Evolutionary conservation across 53 echinoderm and acorn worm species (phyloP).

Genomic region (Glandiceps talaboti): DNA sequence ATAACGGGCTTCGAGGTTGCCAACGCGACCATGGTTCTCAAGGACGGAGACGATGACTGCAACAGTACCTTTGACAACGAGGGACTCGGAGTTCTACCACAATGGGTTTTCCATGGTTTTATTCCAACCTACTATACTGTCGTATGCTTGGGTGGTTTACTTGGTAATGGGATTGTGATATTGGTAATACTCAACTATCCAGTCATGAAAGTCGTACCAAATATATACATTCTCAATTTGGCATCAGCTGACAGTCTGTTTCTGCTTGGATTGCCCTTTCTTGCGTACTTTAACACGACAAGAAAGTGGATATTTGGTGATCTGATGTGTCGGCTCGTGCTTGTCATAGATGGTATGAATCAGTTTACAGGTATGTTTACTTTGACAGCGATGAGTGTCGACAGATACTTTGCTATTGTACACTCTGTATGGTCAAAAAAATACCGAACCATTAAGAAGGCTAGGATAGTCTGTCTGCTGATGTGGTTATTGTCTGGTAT

Average conservation of each 20-base stretch:
- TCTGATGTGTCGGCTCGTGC: conserved; percentile 30
- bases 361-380: background rate
- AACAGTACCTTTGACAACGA: background rate
- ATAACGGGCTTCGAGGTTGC: too few species aligned
- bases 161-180: conserved; percentile 33
- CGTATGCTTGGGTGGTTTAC: conserved; percentile 19
- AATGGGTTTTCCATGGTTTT: conserved; percentile 1
- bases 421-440: conserved; percentile 66
- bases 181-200: conserved; percentile 27
- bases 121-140: conserved; percentile 15
- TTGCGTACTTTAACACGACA: conserved; percentile 3
- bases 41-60: too few species aligned
- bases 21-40: too few species aligned
- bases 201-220: conserved; percentile 45
- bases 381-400: conserved; percentile 68
- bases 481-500: conserved; percentile 26
- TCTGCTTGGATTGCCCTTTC: conserved; percentile 19
- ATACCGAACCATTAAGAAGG: conserved; percentile 53
- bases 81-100: background rate
- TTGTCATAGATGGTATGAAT: conserved; percentile 33
- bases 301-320: conserved; percentile 3
- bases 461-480: conserved; percentile 28
- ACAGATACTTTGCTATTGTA: conserved; percentile 66
- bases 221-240: conserved; percentile 41
- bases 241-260: conserved; percentile 30